phyloP scores from a whole-genome alignment of 2,797 vertebrate species.

The Syndactyla subalaris region DNA sequence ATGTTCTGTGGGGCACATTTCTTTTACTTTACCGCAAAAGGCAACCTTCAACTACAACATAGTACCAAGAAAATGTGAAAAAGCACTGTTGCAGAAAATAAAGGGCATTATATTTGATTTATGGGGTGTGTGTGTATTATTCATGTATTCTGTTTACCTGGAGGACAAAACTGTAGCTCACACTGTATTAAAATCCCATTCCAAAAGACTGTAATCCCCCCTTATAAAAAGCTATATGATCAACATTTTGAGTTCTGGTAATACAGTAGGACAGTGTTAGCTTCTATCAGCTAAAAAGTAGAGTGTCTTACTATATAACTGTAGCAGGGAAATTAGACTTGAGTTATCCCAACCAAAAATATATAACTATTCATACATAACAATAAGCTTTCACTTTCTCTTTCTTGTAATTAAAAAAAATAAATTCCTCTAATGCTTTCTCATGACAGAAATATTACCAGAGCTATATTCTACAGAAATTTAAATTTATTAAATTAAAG shows the following conservation, averaged over 20 bases:
- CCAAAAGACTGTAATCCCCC: neutral
- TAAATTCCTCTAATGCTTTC: neutral
- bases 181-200: neutral
- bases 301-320: neutral
- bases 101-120: neutral
- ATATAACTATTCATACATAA: neutral
- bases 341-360: conserved; percentile 58
- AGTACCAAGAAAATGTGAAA: neutral
- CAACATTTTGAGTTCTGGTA: conserved; percentile 1
- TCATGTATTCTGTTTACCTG: neutral
- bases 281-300: neutral
- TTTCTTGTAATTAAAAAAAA: neutral
- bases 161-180: neutral
- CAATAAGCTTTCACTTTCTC: neutral
- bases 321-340: conserved; percentile 46
- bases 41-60: neutral
- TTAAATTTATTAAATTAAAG: neutral
- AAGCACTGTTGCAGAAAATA: neutral
- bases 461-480: neutral
- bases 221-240: neutral
- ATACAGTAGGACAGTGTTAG: neutral
- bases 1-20: neutral
- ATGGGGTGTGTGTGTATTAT: neutral
- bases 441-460: neutral
- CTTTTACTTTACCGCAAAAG: neutral